Conservation (phyloP, 2,113 vertebrate species). For the Phyllostomus hastatus region DNA sequence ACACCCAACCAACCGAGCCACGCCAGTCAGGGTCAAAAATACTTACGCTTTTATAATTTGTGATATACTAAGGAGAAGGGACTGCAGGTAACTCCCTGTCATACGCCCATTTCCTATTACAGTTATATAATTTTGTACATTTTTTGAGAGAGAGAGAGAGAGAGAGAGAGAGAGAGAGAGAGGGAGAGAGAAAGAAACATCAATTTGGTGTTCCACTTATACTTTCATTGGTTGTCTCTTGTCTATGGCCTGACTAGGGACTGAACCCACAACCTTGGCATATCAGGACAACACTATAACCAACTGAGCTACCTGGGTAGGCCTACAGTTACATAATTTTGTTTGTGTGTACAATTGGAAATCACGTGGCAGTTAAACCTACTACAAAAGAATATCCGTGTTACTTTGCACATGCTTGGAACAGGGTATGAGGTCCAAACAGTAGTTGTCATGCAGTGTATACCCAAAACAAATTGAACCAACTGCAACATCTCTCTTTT, state of each 20-base stretch:
- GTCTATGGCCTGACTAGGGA: too few species aligned
- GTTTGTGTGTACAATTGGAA: neutral
- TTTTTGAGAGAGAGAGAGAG: too few species aligned
- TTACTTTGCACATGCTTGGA: neutral
- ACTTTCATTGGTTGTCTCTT: too few species aligned
- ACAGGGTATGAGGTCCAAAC: neutral
- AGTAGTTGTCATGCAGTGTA: neutral
- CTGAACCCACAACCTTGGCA: too few species aligned
- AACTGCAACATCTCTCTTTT: neutral
- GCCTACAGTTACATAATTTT: neutral
- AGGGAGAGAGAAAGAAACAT: too few species aligned
- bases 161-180: too few species aligned
- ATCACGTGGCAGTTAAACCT: neutral
- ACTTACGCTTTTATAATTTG: neutral
- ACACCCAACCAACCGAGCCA: too few species aligned
- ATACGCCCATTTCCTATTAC: neutral
- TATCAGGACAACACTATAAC: too few species aligned
- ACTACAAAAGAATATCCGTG: neutral
- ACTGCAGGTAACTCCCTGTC: neutral
- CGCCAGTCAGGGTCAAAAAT: neutral
- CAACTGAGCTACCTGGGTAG: too few species aligned
- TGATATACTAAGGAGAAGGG: neutral
- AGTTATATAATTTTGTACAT: neutral
- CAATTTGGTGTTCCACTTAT: too few species aligned
- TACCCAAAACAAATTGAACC: neutral